Base-by-base conservation (phyloP, 2,888 invertebrate species). In the Loripinus fragilis region DNA sequence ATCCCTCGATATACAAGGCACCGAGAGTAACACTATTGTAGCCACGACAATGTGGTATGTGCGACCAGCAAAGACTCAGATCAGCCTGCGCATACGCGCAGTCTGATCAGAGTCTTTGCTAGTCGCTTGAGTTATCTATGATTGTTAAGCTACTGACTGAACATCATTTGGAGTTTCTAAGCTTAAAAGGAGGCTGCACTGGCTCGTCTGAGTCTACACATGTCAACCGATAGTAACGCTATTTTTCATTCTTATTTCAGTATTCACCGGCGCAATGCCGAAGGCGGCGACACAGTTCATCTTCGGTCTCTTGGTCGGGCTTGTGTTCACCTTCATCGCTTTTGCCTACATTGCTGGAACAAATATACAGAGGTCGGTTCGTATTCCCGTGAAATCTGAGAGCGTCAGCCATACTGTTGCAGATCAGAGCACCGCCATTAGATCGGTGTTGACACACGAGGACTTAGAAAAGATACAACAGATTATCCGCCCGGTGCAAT, bases 261-360 rank as follows among this genome's bases (percentile, higher is more conserved):
- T 50, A 8, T 20, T 10, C 7, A 30, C 5, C 5, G 3, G 17
- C 20, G 28, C 38, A 52, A 77, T 80, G 80, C 83, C 83, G 74
- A 71, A 74, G 15, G 55, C 80, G 12, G 73, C 78, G 23, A 64
- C 81, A 8, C 85, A 86, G 64, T 86, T 86, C 69, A 71, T 76
- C 20, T 72, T 86, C 48, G 86, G 86, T 10, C 71, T 86, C 38
- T 72, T 80, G 10, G 76, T 85, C 25, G 86, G 86, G 17, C 73
- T 86, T 17, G 76, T 86, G 33, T 66, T 80, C 42, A 80, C 85
- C 8, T 78, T 78, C 35, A 20, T 82, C n/a, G 74, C 65, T 0
- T 30, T 69, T 12, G 71, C 81, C 1, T 79, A 78, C 64, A 60
- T 74, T 10, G 23, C 78, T 30, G 76, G 76, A 17, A 33, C 60